Percentiles rank a stretch among this genome's conserved stretches.
Conservation (phyloP, 2,888 invertebrate genomes). For the Caenorhabditis sp. region DNA sequence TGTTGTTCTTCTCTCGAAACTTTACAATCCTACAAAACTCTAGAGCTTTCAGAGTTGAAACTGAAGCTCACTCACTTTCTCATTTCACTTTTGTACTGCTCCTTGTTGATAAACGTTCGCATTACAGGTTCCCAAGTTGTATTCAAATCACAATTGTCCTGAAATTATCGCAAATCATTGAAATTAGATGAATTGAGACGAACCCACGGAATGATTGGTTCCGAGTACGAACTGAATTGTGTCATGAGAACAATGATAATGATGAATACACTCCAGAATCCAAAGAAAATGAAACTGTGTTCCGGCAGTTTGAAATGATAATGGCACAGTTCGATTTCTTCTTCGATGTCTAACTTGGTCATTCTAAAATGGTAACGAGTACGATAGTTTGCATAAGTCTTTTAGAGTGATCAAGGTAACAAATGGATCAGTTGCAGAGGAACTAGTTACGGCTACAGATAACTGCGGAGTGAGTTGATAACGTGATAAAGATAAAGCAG, state of each 20-base stretch:
- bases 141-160: conserved; percentile 55
- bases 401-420: background rate
- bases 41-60: background rate
- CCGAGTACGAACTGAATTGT: conserved; percentile 22
- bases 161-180: background rate
- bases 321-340: conserved; percentile 43
- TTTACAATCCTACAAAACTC: conserved; percentile 24
- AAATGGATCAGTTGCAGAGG: background rate
- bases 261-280: conserved; percentile 43
- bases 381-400: too few relatives aligned
- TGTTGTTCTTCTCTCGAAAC: conserved; percentile 45
- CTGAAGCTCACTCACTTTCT: conserved; percentile 17
- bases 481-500: conserved; percentile 3
- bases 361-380: background rate
- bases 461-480: conserved; percentile 8
- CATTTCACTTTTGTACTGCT: conserved; percentile 44
- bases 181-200: background rate
- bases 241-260: conserved; percentile 19
- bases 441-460: conserved; percentile 10
- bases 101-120: conserved; percentile 34
- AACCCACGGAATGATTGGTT: conserved; percentile 40
- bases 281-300: conserved; percentile 37
- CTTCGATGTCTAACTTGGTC: conserved; percentile 22
- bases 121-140: conserved; percentile 46
- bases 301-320: conserved; percentile 37